phyloP scores from a whole-genome alignment of 2,797 vertebrate species.

The Hydrolagus colliei region DNA sequence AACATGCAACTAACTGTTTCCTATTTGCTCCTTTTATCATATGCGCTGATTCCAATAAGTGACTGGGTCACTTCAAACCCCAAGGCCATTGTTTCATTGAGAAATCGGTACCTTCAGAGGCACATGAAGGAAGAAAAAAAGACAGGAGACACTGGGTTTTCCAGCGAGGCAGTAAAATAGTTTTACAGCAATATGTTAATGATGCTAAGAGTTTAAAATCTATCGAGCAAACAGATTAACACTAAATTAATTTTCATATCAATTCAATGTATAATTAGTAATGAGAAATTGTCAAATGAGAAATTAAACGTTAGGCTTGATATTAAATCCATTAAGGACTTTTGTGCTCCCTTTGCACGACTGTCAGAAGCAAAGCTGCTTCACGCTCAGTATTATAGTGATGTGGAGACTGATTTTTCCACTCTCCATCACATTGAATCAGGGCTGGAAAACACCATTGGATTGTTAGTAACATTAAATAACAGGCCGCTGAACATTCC shows the following conservation, averaged over 20 bases:
- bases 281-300: constrained; percentile 17
- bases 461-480: too few species aligned
- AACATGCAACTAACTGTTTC: not conserved
- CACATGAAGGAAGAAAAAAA: not conserved
- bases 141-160: not conserved
- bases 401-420: too few species aligned
- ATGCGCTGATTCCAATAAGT: not conserved
- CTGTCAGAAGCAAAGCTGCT: too few species aligned
- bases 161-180: not conserved
- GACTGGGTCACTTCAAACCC: not conserved
- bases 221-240: not conserved
- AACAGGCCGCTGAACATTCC: too few species aligned
- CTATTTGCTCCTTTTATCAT: not conserved
- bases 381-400: too few species aligned
- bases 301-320: not conserved
- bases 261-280: not conserved
- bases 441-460: too few species aligned
- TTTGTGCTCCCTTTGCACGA: too few species aligned
- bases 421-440: too few species aligned
- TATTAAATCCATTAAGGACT: too few species aligned
- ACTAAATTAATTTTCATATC: constrained; percentile 20
- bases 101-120: not conserved
- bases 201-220: not conserved
- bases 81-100: not conserved
- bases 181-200: not conserved